These are phyloP conservation scores for Clarias fuscus DNA, from an alignment of 2,797 vertebrate species.

Conservation along the genomic window DNA sequence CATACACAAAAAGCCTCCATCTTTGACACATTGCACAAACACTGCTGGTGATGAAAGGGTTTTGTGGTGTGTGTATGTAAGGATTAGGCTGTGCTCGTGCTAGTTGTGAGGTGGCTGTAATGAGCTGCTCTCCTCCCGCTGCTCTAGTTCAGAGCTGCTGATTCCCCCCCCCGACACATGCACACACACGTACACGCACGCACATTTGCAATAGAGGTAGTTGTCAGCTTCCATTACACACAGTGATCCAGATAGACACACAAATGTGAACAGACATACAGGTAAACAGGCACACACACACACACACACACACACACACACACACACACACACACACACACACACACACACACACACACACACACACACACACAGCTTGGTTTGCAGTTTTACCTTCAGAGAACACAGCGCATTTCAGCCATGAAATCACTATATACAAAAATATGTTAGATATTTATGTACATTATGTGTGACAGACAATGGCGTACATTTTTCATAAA, in stretches of 20 bases:
- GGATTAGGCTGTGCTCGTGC: constrained; percentile 5
- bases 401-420: not conserved
- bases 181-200: not conserved
- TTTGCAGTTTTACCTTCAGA: not conserved
- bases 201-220: not conserved
- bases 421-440: not conserved
- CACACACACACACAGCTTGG: not conserved
- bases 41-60: not conserved
- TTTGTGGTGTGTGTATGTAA: not conserved
- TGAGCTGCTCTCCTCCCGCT: constrained; percentile 10
- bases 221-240: not conserved
- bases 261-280: not conserved
- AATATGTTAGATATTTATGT: not conserved
- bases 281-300: not conserved
- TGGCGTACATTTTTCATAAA: not conserved
- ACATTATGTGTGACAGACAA: not conserved
- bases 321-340: not conserved
- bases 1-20: not conserved
- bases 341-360: constrained; percentile 5
- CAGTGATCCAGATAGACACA: not conserved
- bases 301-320: not conserved
- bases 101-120: constrained; percentile 27
- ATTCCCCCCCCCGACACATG: not conserved
- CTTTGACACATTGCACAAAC: not conserved
- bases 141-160: not conserved